Evolutionary conservation across 2,113 vertebrate species (phyloP).

Genomic region (Osmerus eperlanus): DNA sequence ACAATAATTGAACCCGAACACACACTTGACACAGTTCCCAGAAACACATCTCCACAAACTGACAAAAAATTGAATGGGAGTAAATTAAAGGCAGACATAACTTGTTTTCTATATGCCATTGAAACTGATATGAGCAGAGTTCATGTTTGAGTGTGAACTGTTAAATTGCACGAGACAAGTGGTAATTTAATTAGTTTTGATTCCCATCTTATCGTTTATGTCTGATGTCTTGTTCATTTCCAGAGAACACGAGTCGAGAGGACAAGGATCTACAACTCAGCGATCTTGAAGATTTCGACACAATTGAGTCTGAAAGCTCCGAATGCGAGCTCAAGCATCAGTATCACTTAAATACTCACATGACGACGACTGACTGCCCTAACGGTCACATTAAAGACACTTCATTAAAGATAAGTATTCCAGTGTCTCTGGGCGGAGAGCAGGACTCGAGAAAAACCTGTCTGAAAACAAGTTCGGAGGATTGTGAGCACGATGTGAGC

Average conservation of each 20-base stretch:
- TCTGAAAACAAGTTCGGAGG: slow-evolving; percentile 73
- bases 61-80: too few relatives aligned
- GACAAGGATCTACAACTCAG: slow-evolving; percentile 92
- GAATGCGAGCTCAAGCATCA: slow-evolving; percentile 88
- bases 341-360: slow-evolving; percentile 81
- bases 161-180: neutral
- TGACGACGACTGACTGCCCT: slow-evolving; percentile 67
- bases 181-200: neutral
- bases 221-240: slow-evolving; percentile 11
- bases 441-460: slow-evolving; percentile 81
- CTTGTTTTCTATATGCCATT: too few relatives aligned
- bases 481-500: slow-evolving; percentile 73
- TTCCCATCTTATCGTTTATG: neutral
- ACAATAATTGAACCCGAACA: too few relatives aligned
- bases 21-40: too few relatives aligned
- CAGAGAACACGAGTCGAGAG: slow-evolving; percentile 80
- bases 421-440: slow-evolving; percentile 67
- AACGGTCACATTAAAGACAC: slow-evolving; percentile 74
- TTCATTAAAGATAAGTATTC: slow-evolving; percentile 73
- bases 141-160: too few relatives aligned
- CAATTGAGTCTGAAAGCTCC: slow-evolving; percentile 85
- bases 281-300: slow-evolving; percentile 91
- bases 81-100: too few relatives aligned
- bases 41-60: too few relatives aligned
- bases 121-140: too few relatives aligned